Conservation (phyloP, 1,140 invertebrate genomes). For the Drosophila nebulosa region DNA sequence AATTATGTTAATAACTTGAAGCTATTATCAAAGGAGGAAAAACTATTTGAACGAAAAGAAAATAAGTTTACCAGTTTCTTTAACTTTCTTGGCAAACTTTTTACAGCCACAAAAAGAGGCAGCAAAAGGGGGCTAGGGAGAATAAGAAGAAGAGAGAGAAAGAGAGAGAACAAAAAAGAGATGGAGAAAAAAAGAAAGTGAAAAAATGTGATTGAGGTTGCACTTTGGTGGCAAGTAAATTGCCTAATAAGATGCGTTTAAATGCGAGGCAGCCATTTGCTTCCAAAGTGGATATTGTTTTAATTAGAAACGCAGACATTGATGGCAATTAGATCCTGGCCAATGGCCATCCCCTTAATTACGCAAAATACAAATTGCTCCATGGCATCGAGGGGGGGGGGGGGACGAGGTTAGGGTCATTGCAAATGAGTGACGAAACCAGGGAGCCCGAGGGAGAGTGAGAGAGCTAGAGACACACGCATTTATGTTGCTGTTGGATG, state of each 20-base stretch:
- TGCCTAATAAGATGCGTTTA: conserved; percentile 47
- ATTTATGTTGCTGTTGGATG: conserved; percentile 58
- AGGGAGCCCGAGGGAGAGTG: neutral
- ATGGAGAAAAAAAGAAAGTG: neutral
- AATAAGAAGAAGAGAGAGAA: neutral
- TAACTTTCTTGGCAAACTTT: conserved; percentile 38
- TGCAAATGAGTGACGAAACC: neutral
- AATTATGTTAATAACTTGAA: conserved; percentile 66
- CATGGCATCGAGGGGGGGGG: conserved; percentile 43
- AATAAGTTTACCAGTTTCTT: conserved; percentile 48
- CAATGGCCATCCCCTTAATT: conserved; percentile 56
- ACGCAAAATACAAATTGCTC: conserved; percentile 60
- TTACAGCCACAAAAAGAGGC: conserved; percentile 44
- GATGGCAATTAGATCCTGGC: conserved; percentile 36
- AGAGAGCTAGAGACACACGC: conserved; percentile 3
- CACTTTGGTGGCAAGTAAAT: conserved; percentile 5
- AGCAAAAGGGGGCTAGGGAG: too few species aligned
- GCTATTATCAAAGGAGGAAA: conserved; percentile 55
- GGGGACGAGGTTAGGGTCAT: too few species aligned
- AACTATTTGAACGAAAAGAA: conserved; percentile 52
- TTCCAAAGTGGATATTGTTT: conserved; percentile 46
- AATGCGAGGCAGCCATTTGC: conserved; percentile 15
- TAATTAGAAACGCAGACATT: conserved; percentile 51
- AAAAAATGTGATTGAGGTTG: neutral
- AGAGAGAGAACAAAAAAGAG: conserved; percentile 3